A percentile compares a stretch with the other conserved stretches of the same genome.
These are phyloP conservation scores for Alethe diademata DNA, from an alignment of 2,113 vertebrate genomes.

Conservation along the genomic window DNA sequence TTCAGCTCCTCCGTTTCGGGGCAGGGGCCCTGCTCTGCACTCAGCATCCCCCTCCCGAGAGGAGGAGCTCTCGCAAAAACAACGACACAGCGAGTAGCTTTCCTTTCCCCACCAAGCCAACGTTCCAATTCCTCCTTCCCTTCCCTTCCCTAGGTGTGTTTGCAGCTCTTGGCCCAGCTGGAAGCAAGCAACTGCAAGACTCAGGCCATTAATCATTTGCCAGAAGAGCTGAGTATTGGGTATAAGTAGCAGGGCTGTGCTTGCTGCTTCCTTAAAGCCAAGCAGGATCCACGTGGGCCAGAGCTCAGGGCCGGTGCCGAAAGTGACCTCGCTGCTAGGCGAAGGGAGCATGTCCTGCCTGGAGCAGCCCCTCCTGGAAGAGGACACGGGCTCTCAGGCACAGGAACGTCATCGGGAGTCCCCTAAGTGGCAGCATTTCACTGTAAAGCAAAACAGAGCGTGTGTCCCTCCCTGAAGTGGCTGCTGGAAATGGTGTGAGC, in stretches of 20 bases:
- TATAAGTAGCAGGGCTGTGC: slow-evolving; percentile 32
- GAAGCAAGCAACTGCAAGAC: background rate
- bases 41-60: slow-evolving; percentile 38
- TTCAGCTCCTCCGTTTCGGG: slow-evolving; percentile 57
- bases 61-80: slow-evolving; percentile 56
- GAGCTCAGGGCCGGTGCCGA: background rate
- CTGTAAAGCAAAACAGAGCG: background rate
- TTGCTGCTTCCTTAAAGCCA: background rate
- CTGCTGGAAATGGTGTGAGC: slow-evolving; percentile 61
- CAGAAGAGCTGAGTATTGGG: slow-evolving; percentile 10
- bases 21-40: slow-evolving; percentile 52
- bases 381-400: slow-evolving; percentile 4
- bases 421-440: slow-evolving; percentile 66
- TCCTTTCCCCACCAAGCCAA: background rate
- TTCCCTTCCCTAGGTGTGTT: slow-evolving; percentile 45
- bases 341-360: background rate
- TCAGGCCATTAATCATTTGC: background rate
- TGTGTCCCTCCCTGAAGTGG: slow-evolving; percentile 53
- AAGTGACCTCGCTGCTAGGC: background rate
- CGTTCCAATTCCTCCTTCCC: slow-evolving; percentile 12
- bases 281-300: background rate
- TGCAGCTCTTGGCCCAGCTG: background rate
- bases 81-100: slow-evolving; percentile 42
- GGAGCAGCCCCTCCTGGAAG: background rate
- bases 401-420: slow-evolving; percentile 50